phyloP scores from a whole-genome alignment of 2,113 vertebrate genomes.

The Recurvirostra avosetta region DNA sequence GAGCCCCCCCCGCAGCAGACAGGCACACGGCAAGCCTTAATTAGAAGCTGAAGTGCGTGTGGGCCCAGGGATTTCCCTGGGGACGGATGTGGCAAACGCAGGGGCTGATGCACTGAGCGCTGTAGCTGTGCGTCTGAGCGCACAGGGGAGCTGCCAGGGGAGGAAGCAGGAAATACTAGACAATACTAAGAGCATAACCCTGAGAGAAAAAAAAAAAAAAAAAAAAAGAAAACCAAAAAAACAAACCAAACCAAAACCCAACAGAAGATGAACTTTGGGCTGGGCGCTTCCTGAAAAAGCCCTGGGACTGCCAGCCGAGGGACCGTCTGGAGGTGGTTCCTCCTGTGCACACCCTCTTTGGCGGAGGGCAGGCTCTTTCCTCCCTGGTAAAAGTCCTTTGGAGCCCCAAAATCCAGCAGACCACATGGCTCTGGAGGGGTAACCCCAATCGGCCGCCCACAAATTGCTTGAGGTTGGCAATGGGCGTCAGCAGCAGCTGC shows the following conservation, averaged over 20 bases:
- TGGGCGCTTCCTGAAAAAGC: constrained; percentile 10
- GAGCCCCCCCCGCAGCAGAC: not conserved
- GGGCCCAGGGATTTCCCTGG: constrained; percentile 56
- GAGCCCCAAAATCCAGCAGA: not conserved
- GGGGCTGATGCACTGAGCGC: not conserved
- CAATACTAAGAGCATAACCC: not conserved
- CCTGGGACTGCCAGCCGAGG: not conserved
- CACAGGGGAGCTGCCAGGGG: not conserved
- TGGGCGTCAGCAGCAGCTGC: not conserved
- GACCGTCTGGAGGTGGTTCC: not conserved
- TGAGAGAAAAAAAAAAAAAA: not conserved
- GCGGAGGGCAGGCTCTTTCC: not conserved
- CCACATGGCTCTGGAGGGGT: not conserved
- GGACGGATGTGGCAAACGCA: constrained; percentile 44
- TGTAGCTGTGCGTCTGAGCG: not conserved
- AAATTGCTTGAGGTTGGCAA: not conserved
- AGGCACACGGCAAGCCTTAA: not conserved
- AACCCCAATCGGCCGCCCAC: not conserved
- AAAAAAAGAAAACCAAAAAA: too few species aligned
- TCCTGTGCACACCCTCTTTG: not conserved
- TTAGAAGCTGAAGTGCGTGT: not conserved
- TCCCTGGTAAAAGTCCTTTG: not conserved
- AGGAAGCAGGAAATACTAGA: constrained; percentile 50
- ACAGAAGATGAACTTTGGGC: constrained; percentile 7
- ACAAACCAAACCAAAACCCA: not conserved